Conservation (phyloP, 92 coral and sea anemone species). For the Bergia puertoricense region DNA sequence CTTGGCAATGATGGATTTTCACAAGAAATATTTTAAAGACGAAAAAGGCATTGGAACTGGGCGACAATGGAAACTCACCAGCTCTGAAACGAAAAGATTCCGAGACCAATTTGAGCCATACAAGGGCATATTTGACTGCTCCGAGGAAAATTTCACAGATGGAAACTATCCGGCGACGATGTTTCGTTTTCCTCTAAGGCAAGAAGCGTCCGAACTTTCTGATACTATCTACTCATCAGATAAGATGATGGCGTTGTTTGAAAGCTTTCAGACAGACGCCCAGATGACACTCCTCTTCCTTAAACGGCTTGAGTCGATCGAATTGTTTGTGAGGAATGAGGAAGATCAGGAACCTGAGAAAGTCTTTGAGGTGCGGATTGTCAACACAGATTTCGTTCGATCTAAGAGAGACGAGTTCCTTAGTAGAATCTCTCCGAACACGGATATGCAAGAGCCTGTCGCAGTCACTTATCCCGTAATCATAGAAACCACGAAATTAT, state of each 20-base stretch:
- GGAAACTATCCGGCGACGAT: slow-evolving; percentile 64
- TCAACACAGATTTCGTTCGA: slow-evolving; percentile 60
- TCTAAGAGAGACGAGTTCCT: slow-evolving; percentile 64
- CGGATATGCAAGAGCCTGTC: neutral
- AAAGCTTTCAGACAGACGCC: slow-evolving; percentile 68
- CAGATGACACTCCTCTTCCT: slow-evolving; percentile 66
- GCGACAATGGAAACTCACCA: neutral
- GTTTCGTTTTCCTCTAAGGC: slow-evolving; percentile 78
- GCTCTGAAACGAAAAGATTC: neutral
- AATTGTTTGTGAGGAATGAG: slow-evolving; percentile 58
- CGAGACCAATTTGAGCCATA: slow-evolving; percentile 68
- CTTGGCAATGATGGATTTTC: too few species aligned
- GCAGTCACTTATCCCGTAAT: slow-evolving; percentile 50
- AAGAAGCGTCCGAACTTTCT: slow-evolving; percentile 64
- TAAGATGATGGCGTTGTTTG: slow-evolving; percentile 60
- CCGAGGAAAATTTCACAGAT: slow-evolving; percentile 16
- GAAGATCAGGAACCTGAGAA: slow-evolving; percentile 33
- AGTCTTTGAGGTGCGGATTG: slow-evolving; percentile 70
- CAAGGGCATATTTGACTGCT: slow-evolving; percentile 53
- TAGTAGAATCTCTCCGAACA: slow-evolving; percentile 25
- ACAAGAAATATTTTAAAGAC: too few species aligned
- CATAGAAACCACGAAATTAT: slow-evolving; percentile 47
- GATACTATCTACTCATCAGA: slow-evolving; percentile 69
- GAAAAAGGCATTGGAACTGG: too few species aligned
- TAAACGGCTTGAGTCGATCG: slow-evolving; percentile 65